Conservation (phyloP, 2,113 vertebrate species). For the Petroica traversi region DNA sequence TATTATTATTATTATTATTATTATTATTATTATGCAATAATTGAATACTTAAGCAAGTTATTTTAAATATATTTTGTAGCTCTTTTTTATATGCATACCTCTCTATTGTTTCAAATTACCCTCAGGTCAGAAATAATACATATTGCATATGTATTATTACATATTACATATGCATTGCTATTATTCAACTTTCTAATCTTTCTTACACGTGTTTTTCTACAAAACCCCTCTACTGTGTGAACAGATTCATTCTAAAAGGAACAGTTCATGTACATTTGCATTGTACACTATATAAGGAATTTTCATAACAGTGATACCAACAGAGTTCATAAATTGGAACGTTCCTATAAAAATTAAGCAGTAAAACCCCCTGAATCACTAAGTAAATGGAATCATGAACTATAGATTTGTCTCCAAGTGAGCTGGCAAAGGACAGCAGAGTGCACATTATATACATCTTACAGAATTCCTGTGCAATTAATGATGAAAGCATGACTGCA, state of each 20-base stretch:
- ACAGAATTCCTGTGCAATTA: not conserved
- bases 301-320: not conserved
- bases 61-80: not conserved
- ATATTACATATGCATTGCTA: rapidly evolving
- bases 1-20: not conserved
- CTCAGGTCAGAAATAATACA: not conserved
- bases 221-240: not conserved
- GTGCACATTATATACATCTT: not conserved
- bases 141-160: too few species aligned
- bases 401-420: not conserved
- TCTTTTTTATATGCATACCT: not conserved
- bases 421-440: not conserved
- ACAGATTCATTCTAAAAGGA: not conserved
- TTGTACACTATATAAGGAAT: not conserved
- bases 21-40: not conserved
- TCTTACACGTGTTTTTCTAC: not conserved
- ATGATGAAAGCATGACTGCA: not conserved
- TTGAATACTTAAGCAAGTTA: not conserved
- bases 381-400: not conserved
- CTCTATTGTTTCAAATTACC: not conserved
- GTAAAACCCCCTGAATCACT: not conserved
- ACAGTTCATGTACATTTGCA: not conserved
- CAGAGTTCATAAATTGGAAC: not conserved
- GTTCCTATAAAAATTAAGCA: not conserved
- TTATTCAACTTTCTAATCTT: not conserved